A percentile compares a stretch with the other conserved stretches of the same genome.
phyloP scores from a whole-genome alignment of 2,797 vertebrate species.

The Cynopterus sphinx region DNA sequence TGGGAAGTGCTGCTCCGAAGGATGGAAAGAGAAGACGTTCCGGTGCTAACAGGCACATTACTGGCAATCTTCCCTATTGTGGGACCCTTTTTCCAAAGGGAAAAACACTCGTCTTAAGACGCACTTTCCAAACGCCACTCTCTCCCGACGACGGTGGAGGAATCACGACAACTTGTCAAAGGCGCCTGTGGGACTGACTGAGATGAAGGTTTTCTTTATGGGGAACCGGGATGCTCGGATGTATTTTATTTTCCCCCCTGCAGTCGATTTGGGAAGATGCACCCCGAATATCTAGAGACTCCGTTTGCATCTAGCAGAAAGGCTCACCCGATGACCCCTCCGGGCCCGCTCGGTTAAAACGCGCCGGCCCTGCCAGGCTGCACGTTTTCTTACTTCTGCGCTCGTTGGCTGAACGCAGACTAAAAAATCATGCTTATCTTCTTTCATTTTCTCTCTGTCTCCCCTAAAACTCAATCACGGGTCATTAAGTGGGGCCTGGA shows the following conservation, averaged over 20 bases:
- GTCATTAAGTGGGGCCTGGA: slow-evolving; percentile 51
- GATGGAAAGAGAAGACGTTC: background rate
- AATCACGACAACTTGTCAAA: slow-evolving; percentile 7
- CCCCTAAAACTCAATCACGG: slow-evolving; percentile 62
- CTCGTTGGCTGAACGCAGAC: slow-evolving; percentile 42
- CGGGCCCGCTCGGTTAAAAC: slow-evolving; percentile 77
- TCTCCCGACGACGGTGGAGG: background rate
- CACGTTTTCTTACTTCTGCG: slow-evolving; percentile 78
- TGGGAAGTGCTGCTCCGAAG: fast-evolving
- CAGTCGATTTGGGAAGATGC: slow-evolving; percentile 65
- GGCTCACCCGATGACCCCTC: slow-evolving; percentile 77
- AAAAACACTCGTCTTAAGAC: background rate
- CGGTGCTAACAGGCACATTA: background rate
- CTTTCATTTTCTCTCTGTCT: background rate
- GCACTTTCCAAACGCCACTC: background rate
- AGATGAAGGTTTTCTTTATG: background rate
- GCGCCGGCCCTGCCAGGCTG: slow-evolving; percentile 75
- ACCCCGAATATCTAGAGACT: slow-evolving; percentile 60
- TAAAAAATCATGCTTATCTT: slow-evolving; percentile 44
- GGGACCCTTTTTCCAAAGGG: background rate
- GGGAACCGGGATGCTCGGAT: slow-evolving; percentile 55
- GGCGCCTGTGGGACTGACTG: background rate
- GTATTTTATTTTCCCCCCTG: background rate
- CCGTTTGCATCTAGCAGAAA: slow-evolving; percentile 75
- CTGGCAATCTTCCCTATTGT: background rate